A percentile compares a stretch with the other conserved stretches of the same genome.
Conservation (phyloP, 1,140 invertebrate species). For the Apis cerana region DNA sequence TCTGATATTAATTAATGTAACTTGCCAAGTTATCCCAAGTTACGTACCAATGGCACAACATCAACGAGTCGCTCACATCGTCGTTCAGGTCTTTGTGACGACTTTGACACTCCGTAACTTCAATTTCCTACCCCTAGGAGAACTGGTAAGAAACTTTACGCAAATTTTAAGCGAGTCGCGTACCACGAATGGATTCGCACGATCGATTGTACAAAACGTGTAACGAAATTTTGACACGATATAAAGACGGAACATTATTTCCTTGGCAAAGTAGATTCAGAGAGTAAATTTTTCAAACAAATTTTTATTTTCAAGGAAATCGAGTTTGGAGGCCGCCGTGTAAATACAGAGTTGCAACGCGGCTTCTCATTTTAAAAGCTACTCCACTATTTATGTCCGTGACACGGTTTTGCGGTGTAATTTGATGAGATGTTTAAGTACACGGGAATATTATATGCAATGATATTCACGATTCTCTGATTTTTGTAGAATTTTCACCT, state of each 20-base stretch:
- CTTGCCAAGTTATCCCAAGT: background rate
- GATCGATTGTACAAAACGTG: background rate
- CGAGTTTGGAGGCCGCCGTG: background rate
- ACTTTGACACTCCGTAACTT: constrained; percentile 35
- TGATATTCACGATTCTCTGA: too few relatives aligned
- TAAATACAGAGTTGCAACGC: background rate
- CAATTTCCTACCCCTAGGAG: constrained; percentile 12
- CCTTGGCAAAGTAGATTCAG: background rate
- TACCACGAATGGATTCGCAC: constrained; percentile 1
- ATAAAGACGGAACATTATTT: background rate
- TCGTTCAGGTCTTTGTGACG: constrained; percentile 21
- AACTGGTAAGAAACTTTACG: constrained; percentile 23
- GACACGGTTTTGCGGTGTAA: background rate
- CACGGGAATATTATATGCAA: too few relatives aligned
- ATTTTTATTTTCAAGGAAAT: background rate
- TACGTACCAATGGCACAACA: background rate
- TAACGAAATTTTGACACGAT: too few relatives aligned
- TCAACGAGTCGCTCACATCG: background rate
- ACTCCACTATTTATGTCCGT: background rate
- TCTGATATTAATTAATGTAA: constrained; percentile 24
- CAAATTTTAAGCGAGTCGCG: constrained; percentile 19
- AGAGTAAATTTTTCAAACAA: background rate
- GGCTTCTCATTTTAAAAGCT: background rate
- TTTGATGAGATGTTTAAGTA: background rate
- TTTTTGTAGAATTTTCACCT: too few relatives aligned